Conservation (phyloP, 2,888 invertebrate genomes). For the Mesopsocus fuscifrons region DNA sequence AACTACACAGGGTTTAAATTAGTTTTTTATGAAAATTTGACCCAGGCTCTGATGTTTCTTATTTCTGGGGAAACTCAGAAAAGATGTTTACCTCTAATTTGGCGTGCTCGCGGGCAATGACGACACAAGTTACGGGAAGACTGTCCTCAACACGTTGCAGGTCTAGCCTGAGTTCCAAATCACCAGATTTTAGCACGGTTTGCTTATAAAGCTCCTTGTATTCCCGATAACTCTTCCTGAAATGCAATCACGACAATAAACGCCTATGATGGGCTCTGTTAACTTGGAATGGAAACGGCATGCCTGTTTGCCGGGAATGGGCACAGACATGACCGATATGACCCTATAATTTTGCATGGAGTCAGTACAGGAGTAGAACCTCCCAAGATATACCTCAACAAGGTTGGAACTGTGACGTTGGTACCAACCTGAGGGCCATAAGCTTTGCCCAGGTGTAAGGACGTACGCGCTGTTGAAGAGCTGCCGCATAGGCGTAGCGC, state of each 20-base stretch:
- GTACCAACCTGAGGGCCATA: conserved; percentile 37
- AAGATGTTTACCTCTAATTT: conserved; percentile 53
- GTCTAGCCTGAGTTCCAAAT: conserved; percentile 51
- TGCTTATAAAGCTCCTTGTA: conserved; percentile 54
- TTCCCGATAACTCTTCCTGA: conserved; percentile 38
- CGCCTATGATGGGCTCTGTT: too few relatives aligned
- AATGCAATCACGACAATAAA: conserved; percentile 14
- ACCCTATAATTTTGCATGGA: too few relatives aligned
- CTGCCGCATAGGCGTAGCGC: conserved; percentile 50
- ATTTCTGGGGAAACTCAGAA: too few relatives aligned
- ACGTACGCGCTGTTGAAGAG: conserved; percentile 47
- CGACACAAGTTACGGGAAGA: conserved; percentile 50
- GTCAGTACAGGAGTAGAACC: too few relatives aligned
- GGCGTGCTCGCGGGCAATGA: conserved; percentile 61
- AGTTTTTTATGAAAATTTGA: too few relatives aligned
- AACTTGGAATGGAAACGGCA: too few relatives aligned
- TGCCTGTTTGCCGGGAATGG: too few relatives aligned
- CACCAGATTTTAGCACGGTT: conserved; percentile 46
- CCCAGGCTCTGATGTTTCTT: too few relatives aligned
- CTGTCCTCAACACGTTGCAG: conserved; percentile 56
- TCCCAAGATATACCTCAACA: too few relatives aligned
- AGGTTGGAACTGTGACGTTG: too few relatives aligned
- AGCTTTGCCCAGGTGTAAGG: conserved; percentile 59
- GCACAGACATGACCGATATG: too few relatives aligned
- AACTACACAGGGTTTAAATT: too few relatives aligned